Evolutionary conservation across 2,797 vertebrate genomes (phyloP).

Genomic region (Pseudotriccus pelzelni): DNA sequence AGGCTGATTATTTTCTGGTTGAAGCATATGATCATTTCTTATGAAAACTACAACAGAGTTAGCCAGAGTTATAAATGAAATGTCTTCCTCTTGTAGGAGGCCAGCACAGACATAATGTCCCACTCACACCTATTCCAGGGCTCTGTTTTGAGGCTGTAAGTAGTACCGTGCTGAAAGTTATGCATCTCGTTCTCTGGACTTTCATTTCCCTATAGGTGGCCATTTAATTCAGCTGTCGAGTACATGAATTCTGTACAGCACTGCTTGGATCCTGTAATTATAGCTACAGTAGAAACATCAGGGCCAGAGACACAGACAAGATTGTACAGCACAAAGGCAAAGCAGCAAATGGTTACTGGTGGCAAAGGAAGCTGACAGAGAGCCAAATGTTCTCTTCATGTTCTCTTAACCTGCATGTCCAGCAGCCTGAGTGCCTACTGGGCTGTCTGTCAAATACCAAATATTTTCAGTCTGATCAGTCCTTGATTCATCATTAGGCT

Average conservation of each 20-base stretch:
- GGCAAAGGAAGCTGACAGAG: not conserved
- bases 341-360: not conserved
- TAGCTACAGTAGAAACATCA: not conserved
- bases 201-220: not conserved
- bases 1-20: not conserved
- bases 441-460: not conserved
- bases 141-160: not conserved
- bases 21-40: not conserved
- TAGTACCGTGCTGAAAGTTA: not conserved
- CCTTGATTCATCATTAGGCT: not conserved
- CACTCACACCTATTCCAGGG: not conserved
- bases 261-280: constrained; percentile 4
- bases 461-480: not conserved
- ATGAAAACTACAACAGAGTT: not conserved
- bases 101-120: not conserved
- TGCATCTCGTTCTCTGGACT: not conserved
- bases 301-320: not conserved
- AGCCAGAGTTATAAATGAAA: not conserved
- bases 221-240: constrained; percentile 25
- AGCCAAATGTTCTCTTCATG: not conserved
- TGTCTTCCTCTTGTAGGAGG: not conserved
- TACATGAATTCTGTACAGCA: not conserved
- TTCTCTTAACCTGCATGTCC: not conserved
- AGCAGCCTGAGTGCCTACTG: not conserved
- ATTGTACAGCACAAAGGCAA: not conserved